Evolutionary conservation across 2,888 invertebrate species (phyloP).

Genomic region (Hirtodrosophila alboralis): DNA sequence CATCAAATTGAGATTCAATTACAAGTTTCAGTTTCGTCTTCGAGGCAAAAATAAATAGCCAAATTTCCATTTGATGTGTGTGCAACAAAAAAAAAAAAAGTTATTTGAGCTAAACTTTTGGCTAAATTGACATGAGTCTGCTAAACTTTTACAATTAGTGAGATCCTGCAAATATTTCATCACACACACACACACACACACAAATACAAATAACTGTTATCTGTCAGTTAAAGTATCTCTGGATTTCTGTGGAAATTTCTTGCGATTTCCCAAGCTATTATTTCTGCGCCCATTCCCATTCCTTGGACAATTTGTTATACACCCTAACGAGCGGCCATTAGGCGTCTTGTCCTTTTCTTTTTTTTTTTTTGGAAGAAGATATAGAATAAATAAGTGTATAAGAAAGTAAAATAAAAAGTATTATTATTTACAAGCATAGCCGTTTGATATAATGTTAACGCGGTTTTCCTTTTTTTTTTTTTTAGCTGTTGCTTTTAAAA

Average conservation of each 20-base stretch:
- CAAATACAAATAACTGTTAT: constrained; percentile 20
- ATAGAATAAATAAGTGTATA: constrained; percentile 6
- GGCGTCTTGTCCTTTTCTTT: no score
- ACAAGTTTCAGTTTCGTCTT: constrained; percentile 49
- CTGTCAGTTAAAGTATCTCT: constrained; percentile 12
- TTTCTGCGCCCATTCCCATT: constrained; percentile 17
- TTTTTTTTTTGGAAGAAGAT: no score
- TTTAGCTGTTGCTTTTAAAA: not conserved
- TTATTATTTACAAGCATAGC: constrained; percentile 39
- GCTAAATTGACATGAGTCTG: constrained; percentile 52
- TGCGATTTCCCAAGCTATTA: constrained; percentile 34
- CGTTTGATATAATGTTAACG: constrained; percentile 35
- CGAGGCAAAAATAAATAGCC: constrained; percentile 57
- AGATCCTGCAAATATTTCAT: constrained; percentile 2
- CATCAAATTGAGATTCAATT: constrained; percentile 61
- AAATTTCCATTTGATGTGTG: constrained; percentile 54
- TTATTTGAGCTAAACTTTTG: constrained; percentile 35
- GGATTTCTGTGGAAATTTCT: constrained; percentile 21
- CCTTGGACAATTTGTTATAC: constrained; percentile 46
- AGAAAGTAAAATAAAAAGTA: constrained; percentile 14
- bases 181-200: constrained; percentile 8
- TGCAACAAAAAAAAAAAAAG: constrained; percentile 49
- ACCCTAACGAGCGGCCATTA: constrained; percentile 65
- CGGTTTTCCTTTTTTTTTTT: no score
- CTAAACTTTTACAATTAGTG: constrained; percentile 69